Evolutionary conservation across 2,888 invertebrate species (phyloP).

Genomic region (Phalera bucephala): DNA sequence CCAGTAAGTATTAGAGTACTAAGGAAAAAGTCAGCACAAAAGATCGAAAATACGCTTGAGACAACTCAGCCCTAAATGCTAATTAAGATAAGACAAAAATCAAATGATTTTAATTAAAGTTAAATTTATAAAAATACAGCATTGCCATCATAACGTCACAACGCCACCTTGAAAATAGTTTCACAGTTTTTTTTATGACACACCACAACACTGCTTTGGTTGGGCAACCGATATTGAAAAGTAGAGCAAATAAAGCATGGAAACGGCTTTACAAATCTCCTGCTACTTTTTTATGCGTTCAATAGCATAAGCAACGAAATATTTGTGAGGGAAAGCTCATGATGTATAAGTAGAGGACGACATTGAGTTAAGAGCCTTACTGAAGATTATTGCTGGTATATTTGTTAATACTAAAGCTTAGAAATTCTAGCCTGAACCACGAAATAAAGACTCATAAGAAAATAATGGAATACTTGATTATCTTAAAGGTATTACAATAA

Average conservation of each 20-base stretch:
- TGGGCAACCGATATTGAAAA: constrained; percentile 2
- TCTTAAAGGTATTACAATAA: no score
- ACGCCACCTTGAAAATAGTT: constrained; percentile 20
- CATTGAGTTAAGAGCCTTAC: constrained; percentile 20
- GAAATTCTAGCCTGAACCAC: no score
- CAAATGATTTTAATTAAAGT: neutral
- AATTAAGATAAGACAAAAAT: neutral
- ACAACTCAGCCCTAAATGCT: no score
- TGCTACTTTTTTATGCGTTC: constrained; percentile 11
- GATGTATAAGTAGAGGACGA: constrained; percentile 21
- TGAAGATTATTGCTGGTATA: constrained; percentile 25
- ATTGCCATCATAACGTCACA: constrained; percentile 1
- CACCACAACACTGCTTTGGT: constrained; percentile 5
- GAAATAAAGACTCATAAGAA: no score
- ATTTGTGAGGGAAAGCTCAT: constrained; percentile 22
- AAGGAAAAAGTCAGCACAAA: no score
- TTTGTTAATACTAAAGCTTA: no score
- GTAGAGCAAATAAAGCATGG: constrained; percentile 4
- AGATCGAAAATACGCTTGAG: no score
- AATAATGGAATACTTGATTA: no score
- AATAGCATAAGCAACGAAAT: constrained; percentile 8
- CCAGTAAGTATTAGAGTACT: no score
- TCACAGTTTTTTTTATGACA: constrained; percentile 9
- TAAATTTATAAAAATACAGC: no score
- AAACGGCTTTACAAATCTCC: neutral